Evolutionary conservation across 2,888 invertebrate species (phyloP).

Genomic region (Heliconius ismenius): DNA sequence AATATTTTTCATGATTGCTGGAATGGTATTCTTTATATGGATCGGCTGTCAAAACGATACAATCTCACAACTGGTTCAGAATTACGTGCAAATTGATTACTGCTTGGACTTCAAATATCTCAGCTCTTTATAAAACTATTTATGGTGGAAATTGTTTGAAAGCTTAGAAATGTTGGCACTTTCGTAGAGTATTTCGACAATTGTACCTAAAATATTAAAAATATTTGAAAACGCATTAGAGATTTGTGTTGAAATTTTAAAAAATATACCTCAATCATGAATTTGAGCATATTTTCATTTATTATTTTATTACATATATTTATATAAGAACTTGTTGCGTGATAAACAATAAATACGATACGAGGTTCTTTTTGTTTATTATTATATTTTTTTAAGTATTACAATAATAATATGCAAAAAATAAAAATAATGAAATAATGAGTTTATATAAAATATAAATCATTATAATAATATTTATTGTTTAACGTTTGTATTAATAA

Average conservation of each 20-base stretch:
- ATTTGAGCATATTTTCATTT: not conserved
- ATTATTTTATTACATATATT: too few relatives aligned
- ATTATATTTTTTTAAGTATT: too few relatives aligned
- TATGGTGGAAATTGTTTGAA: conserved; percentile 31
- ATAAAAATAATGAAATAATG: too few relatives aligned
- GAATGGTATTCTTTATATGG: conserved; percentile 68
- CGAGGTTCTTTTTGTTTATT: not conserved
- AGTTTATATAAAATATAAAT: too few relatives aligned
- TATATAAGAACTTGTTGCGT: too few relatives aligned
- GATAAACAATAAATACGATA: too few relatives aligned
- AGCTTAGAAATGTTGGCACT: conserved; percentile 28
- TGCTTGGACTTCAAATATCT: conserved; percentile 38
- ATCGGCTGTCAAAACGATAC: conserved; percentile 61
- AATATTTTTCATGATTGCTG: conserved; percentile 67
- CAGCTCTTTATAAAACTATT: conserved; percentile 34
- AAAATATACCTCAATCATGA: not conserved
- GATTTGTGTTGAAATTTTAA: not conserved
- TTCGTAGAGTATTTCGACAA: not conserved
- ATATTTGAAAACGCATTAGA: not conserved
- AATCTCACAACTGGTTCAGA: conserved; percentile 58
- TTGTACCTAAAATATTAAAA: not conserved
- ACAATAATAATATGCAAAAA: too few relatives aligned
- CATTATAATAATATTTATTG: too few relatives aligned
- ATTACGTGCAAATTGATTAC: conserved; percentile 49
- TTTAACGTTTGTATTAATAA: too few relatives aligned